Evolutionary conservation across 2,797 vertebrate species (phyloP).

Genomic region (Pachyuromys duprasi): DNA sequence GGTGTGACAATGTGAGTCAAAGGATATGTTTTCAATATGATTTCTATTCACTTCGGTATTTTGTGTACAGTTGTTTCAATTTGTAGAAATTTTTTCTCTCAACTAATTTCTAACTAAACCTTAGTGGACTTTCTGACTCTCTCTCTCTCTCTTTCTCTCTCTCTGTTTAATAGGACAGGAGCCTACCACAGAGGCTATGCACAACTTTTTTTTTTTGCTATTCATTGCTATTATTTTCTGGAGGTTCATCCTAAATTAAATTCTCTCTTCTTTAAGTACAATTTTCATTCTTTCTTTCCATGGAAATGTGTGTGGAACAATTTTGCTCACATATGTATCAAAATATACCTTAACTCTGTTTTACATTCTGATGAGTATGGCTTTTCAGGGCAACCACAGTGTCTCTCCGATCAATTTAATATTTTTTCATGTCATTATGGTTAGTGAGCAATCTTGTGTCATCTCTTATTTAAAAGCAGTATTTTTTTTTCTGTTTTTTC

Average conservation of each 20-base stretch:
- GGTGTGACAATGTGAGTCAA: not conserved
- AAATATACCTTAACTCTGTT: not conserved
- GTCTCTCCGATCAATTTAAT: not conserved
- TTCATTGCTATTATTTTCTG: not conserved
- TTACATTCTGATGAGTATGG: not conserved
- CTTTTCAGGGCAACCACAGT: not conserved
- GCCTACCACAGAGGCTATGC: no score
- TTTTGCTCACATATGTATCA: not conserved
- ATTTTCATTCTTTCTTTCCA: not conserved
- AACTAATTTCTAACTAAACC: not conserved
- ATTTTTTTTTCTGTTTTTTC: not conserved
- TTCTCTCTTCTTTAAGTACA: not conserved
- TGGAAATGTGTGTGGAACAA: not conserved
- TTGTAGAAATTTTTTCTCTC: no score
- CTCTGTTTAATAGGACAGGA: no score
- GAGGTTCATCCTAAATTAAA: not conserved
- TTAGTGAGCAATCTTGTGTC: not conserved
- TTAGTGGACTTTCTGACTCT: not conserved
- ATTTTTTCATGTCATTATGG: not conserved
- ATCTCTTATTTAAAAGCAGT: not conserved
- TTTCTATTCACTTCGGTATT: not conserved
- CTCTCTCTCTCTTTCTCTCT: no score
- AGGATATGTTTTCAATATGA: not conserved
- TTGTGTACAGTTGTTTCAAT: not conserved
- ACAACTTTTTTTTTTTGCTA: not conserved